These are phyloP conservation scores for Peromyscus maniculatus DNA, from an alignment of 2,113 vertebrate genomes.

Conservation along the genomic window DNA sequence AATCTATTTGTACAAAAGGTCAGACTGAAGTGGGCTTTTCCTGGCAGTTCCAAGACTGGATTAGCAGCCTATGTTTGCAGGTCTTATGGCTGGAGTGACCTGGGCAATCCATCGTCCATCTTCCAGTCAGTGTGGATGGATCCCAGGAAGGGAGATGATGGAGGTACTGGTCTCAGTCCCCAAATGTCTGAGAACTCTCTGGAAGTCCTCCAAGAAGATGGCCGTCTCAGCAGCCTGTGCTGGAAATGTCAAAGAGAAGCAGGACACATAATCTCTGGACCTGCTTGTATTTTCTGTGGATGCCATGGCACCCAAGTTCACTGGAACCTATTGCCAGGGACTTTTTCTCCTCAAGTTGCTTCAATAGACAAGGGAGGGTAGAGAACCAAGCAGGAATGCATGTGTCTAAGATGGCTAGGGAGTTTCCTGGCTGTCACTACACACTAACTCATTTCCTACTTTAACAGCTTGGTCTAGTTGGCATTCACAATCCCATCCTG, in stretches of 20 bases:
- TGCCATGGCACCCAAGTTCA: neutral
- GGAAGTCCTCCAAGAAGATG: neutral
- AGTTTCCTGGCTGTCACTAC: constrained; percentile 72
- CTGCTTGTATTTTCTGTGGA: neutral
- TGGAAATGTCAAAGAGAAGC: neutral
- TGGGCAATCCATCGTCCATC: neutral
- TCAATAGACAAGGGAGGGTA: constrained; percentile 21
- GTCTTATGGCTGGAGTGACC: neutral
- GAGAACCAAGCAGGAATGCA: constrained; percentile 46
- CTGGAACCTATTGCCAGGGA: constrained; percentile 58
- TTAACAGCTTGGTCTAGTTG: constrained; percentile 10
- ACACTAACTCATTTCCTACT: neutral
- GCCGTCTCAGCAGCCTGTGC: neutral
- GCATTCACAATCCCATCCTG: constrained; percentile 46
- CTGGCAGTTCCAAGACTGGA: neutral
- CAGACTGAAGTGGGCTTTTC: constrained; percentile 28
- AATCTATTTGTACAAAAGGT: constrained; percentile 21
- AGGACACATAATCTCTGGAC: neutral
- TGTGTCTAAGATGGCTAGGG: constrained; percentile 58
- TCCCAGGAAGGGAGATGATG: neutral
- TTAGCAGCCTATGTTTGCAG: neutral
- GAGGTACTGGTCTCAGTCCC: neutral
- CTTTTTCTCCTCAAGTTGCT: constrained; percentile 52
- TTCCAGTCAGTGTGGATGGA: neutral
- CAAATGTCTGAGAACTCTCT: neutral